These are phyloP conservation scores for Halocaridina rubra DNA, from an alignment of 2,888 invertebrate genomes.

Conservation along the genomic window DNA sequence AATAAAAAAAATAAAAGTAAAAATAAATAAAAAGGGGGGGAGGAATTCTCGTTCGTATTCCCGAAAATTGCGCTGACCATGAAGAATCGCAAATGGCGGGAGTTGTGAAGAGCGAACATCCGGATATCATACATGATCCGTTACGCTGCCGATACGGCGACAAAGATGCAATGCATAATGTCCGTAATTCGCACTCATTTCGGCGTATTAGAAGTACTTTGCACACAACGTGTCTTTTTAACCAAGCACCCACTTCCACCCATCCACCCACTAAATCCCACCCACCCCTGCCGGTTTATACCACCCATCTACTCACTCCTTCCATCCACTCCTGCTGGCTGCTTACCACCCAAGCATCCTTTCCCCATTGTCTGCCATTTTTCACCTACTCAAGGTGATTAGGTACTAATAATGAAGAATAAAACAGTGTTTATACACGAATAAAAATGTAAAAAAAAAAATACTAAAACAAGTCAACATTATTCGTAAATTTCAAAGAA, in stretches of 20 bases:
- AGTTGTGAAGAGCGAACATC: constrained; percentile 28
- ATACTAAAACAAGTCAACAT: no score
- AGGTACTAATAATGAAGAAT: no score
- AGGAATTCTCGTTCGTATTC: no score
- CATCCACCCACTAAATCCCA: neutral
- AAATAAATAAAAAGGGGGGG: no score
- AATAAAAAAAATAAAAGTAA: neutral
- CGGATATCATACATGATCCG: constrained; percentile 15
- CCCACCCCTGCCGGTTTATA: neutral
- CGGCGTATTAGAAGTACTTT: constrained; percentile 20
- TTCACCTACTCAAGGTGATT: no score
- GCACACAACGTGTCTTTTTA: neutral
- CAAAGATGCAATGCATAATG: constrained; percentile 22
- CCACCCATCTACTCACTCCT: neutral
- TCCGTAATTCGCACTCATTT: constrained; percentile 27
- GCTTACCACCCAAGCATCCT: no score
- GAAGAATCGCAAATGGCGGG: constrained; percentile 37
- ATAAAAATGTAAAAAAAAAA: no score
- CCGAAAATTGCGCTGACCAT: constrained; percentile 26
- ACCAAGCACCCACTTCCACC: neutral
- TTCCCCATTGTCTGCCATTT: no score
- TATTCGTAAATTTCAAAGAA: no score
- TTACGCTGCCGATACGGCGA: constrained; percentile 7
- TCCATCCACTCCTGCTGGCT: no score
- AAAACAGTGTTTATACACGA: no score